phyloP scores from a whole-genome alignment of 2,113 vertebrate genomes.

The Symphodus melops region DNA sequence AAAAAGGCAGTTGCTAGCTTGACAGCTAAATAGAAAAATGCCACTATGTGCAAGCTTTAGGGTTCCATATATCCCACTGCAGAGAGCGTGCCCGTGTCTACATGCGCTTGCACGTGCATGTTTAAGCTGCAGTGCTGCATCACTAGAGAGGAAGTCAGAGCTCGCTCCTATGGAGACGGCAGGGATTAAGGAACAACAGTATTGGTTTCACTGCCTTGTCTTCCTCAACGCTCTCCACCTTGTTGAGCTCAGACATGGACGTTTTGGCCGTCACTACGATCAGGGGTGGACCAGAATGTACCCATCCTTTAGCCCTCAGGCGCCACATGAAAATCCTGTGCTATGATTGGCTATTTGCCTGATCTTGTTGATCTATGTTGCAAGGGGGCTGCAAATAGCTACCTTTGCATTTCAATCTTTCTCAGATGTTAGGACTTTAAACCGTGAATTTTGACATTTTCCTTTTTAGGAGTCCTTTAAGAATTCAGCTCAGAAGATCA shows the following conservation, averaged over 20 bases:
- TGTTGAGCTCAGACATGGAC: background rate
- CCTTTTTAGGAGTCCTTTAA: no score
- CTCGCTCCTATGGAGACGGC: conserved; percentile 38
- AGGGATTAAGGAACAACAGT: conserved; percentile 52
- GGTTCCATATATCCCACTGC: conserved; percentile 17
- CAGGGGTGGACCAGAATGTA: no score
- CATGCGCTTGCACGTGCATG: background rate
- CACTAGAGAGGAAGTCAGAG: conserved; percentile 29
- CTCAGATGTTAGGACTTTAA: no score
- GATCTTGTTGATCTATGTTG: no score
- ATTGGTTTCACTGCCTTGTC: conserved; percentile 64
- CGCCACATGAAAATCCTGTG: no score
- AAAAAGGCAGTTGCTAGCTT: conserved; percentile 2
- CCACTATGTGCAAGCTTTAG: conserved; percentile 11
- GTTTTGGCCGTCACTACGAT: no score
- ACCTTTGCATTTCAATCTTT: no score
- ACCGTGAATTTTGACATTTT: no score
- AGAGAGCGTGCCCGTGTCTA: conserved; percentile 2
- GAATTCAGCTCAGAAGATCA: no score
- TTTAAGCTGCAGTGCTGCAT: conserved; percentile 29
- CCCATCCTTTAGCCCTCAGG: no score
- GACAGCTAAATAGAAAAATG: conserved; percentile 42
- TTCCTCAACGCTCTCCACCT: conserved; percentile 21
- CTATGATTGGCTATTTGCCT: no score
- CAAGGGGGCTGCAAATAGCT: no score